Evolutionary conservation across 2,888 invertebrate genomes (phyloP), one percentile per base, ranked within the genome.

Genomic region (Cyclophora punctaria): DNA sequence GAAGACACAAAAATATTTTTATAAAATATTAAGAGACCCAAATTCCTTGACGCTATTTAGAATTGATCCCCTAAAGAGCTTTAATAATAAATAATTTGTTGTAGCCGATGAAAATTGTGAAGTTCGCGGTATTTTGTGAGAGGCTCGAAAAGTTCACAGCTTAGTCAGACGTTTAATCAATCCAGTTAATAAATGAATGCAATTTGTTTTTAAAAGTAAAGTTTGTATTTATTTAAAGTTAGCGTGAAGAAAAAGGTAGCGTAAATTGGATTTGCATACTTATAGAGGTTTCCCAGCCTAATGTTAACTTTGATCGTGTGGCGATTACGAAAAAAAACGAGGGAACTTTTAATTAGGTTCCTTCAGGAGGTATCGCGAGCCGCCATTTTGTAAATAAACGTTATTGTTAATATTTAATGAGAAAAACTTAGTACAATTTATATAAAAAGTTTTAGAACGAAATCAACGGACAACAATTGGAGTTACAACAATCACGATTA

Each of bases 241-340:
- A 49, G 40, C 44, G 52, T 45, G 51, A 55, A 56, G 52, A 59
- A 57, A 63, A 57, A 63, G 54, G 55, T 57, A 62, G 50, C 56
- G 46, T 51, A 63, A 69, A 69, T 68, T 63, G 62, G 59, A 69
- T 67, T 66, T 64, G 67, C 66, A 66, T 69, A 66, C 63, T 67
- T 63, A 60, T 62, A 59, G 47, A 51, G 53, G 51, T 53, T 59
- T 70, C 60, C 57, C 53, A 50, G 57, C 53, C 52, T 59, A 64
- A 67, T 64, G 58, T 59, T 67, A 64, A 52, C 60, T 62, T 66
- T 58, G 60, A 66, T 63, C 53, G 59, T 52, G 58, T 52, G 47
- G 53, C 59, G 63, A 69, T 69, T 63, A 62, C 49, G 49, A 48
- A 57, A 51, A 67, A 63, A 59, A 64, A 62, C 56, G 59, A 46